Percentiles rank a stretch among this genome's conserved stretches.
Conservation (phyloP, 1,140 invertebrate genomes). For the Pristionchus pacificus region DNA sequence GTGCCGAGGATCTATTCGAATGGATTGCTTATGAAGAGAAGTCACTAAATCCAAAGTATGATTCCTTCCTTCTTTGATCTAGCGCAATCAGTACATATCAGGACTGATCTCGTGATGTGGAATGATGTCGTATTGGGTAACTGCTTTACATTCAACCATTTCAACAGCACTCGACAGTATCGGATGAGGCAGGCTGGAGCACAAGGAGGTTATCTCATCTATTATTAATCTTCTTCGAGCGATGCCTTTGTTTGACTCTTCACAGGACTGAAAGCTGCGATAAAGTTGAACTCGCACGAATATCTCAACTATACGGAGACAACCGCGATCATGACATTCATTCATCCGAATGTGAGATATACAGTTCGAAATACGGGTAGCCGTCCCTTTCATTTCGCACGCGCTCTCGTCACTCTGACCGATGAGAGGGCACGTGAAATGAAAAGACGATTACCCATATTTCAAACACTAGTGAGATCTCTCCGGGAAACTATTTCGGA, state of each 20-base stretch:
- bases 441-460: too few relatives aligned
- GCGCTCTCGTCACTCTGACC: too few relatives aligned
- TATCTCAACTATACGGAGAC: conserved; percentile 37
- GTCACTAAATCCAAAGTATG: conserved; percentile 17
- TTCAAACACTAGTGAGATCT: too few relatives aligned
- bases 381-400: too few relatives aligned
- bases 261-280: conserved; percentile 28
- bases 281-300: conserved; percentile 28
- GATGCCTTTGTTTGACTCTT: neutral
- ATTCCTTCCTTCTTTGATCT: conserved; percentile 2
- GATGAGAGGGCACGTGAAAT: too few relatives aligned
- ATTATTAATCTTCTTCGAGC: neutral
- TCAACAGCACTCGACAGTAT: neutral
- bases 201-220: too few relatives aligned
- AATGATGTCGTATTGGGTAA: conserved; percentile 39
- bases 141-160: conserved; percentile 40
- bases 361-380: too few relatives aligned
- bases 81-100: neutral
- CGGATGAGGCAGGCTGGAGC: neutral
- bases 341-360: neutral
- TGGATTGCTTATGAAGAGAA: conserved; percentile 33
- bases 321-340: conserved; percentile 10
- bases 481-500: too few relatives aligned
- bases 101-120: conserved; percentile 23
- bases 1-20: conserved; percentile 28